Percentiles rank a stretch among this genome's conserved stretches.
Evolutionary conservation across 2,888 invertebrate genomes (phyloP).

Genomic region (Pachycephus smyrnensis): DNA sequence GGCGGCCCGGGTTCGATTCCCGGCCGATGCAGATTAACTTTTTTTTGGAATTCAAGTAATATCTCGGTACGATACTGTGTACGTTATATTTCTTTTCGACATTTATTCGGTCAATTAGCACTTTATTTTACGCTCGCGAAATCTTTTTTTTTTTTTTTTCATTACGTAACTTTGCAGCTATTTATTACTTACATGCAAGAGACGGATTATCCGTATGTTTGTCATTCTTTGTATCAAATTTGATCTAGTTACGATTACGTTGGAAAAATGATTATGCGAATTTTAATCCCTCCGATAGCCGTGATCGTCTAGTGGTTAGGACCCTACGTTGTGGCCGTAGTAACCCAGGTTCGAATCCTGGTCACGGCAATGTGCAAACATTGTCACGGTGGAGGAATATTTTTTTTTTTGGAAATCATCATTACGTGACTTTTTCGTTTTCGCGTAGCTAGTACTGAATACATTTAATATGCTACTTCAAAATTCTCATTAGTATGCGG

Average conservation of each 20-base stretch:
- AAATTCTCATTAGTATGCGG: too few species aligned
- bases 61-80: not conserved
- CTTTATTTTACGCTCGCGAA: not conserved
- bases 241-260: too few species aligned
- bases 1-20: conserved; percentile 62
- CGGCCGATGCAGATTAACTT: conserved; percentile 52
- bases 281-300: conserved; percentile 38
- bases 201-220: too few species aligned
- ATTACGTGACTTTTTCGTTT: not conserved
- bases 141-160: not conserved
- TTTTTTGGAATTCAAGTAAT: conserved; percentile 20
- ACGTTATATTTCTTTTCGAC: not conserved
- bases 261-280: too few species aligned
- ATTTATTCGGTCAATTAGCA: not conserved
- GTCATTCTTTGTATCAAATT: too few species aligned
- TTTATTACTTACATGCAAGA: not conserved
- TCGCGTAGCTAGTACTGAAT: not conserved
- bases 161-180: not conserved
- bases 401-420: conserved; percentile 5
- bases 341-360: conserved; percentile 75
- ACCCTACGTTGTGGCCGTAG: conserved; percentile 68
- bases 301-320: conserved; percentile 66
- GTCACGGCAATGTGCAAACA: conserved; percentile 70
- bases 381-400: conserved; percentile 16
- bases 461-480: not conserved